Evolutionary conservation across 1,140 invertebrate genomes (phyloP).

Genomic region (Drosophila sechellia): DNA sequence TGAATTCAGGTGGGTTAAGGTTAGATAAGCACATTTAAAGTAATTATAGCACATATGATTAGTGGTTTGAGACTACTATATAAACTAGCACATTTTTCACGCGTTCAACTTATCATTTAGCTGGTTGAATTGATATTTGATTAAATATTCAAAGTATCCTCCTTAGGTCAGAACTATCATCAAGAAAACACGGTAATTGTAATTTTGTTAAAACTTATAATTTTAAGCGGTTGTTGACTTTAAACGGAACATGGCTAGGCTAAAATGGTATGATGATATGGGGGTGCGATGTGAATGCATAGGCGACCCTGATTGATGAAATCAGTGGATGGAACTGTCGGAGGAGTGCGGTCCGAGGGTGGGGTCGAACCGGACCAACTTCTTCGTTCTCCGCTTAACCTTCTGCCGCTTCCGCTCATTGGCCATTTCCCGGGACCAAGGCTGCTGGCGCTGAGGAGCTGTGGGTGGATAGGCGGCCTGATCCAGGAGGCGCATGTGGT

Average conservation of each 20-base stretch:
- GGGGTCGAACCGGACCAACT: slow-evolving; percentile 13
- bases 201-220: slow-evolving; percentile 27
- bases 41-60: neutral
- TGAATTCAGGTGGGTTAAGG: neutral
- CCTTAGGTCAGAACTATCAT: neutral
- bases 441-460: slow-evolving; percentile 10
- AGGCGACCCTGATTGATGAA: neutral
- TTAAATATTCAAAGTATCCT: neutral
- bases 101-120: neutral
- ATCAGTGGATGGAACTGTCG: neutral
- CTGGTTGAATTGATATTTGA: neutral
- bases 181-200: too few species aligned
- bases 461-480: slow-evolving; percentile 45
- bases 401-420: slow-evolving; percentile 1
- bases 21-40: neutral
- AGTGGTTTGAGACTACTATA: neutral
- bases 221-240: slow-evolving; percentile 13
- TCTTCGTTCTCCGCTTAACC: neutral
- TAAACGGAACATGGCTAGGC: slow-evolving; percentile 8
- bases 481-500: slow-evolving; percentile 38
- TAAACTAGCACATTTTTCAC: neutral
- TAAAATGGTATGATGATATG: neutral
- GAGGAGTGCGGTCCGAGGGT: slow-evolving; percentile 14
- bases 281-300: neutral
- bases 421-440: slow-evolving; percentile 15